A percentile compares a stretch with the other conserved stretches of the same genome.
These are phyloP conservation scores for Lasaia peninsularis DNA, from an alignment of 1,140 invertebrate species.

Conservation along the genomic window DNA sequence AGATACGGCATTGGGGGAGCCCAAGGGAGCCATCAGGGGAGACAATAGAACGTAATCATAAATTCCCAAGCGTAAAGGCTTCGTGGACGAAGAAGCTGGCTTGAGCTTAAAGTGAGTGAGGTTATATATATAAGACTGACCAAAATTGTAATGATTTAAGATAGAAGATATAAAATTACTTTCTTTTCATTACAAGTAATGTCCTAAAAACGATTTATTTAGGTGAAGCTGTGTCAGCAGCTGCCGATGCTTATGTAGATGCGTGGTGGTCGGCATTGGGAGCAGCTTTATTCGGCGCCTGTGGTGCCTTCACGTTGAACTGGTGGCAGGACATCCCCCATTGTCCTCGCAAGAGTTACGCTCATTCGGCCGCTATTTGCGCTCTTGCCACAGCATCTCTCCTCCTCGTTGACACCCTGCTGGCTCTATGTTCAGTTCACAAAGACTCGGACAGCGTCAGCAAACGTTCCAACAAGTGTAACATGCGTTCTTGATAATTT, in stretches of 20 bases:
- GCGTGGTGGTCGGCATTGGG: constrained; percentile 59
- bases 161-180: too few relatives aligned
- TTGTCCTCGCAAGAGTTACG: constrained; percentile 35
- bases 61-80: too few relatives aligned
- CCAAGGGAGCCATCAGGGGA: too few relatives aligned
- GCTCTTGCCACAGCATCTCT: constrained; percentile 44
- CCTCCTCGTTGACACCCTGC: constrained; percentile 42
- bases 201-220: neutral
- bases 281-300: constrained; percentile 42
- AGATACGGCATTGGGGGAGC: too few relatives aligned
- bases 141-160: too few relatives aligned
- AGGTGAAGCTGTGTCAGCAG: constrained; percentile 59
- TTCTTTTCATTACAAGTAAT: too few relatives aligned
- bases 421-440: constrained; percentile 47
- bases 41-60: too few relatives aligned
- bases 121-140: too few relatives aligned
- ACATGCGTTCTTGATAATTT: neutral
- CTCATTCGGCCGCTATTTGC: constrained; percentile 42
- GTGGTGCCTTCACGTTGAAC: constrained; percentile 42
- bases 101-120: too few relatives aligned
- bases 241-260: constrained; percentile 56
- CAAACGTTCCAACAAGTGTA: neutral
- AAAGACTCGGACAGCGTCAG: constrained; percentile 40
- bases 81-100: too few relatives aligned
- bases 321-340: constrained; percentile 42